phyloP scores from a whole-genome alignment of 1,140 invertebrate genomes.

The Riptortus pedestris region DNA sequence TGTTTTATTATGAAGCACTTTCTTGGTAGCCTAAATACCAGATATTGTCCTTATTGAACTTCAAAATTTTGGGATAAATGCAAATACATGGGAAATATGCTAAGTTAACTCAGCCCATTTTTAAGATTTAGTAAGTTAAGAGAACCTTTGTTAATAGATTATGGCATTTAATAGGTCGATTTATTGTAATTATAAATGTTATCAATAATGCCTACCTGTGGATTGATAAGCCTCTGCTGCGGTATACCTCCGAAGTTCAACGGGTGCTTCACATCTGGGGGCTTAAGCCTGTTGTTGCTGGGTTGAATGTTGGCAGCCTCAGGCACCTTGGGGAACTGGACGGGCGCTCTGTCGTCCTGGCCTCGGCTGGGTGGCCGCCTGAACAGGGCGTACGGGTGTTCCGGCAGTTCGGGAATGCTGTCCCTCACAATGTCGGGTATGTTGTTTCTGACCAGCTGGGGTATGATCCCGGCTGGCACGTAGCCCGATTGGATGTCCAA shows the following conservation, averaged over 20 bases:
- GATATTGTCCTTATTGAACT: too few relatives aligned
- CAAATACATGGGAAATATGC: too few relatives aligned
- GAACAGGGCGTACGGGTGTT: slow-evolving; percentile 25
- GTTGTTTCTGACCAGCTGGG: not conserved
- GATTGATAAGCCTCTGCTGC: not conserved
- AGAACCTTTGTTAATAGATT: too few relatives aligned
- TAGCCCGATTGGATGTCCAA: slow-evolving; percentile 1
- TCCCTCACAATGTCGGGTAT: not conserved
- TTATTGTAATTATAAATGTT: too few relatives aligned
- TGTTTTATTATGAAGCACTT: too few relatives aligned
- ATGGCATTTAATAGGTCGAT: too few relatives aligned
- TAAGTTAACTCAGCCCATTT: too few relatives aligned
- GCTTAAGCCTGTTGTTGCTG: slow-evolving; percentile 11
- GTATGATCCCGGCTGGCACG: not conserved
- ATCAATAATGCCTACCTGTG: not conserved
- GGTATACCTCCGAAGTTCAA: not conserved
- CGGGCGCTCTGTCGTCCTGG: slow-evolving; percentile 15
- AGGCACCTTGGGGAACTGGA: slow-evolving; percentile 31
- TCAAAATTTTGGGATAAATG: too few relatives aligned
- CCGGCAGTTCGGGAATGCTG: not conserved
- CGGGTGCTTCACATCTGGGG: slow-evolving; percentile 22
- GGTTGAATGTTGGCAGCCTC: slow-evolving; percentile 9
- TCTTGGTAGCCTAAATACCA: too few relatives aligned
- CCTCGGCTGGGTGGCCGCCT: slow-evolving; percentile 21
- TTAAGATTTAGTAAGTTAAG: too few relatives aligned